Conservation (phyloP, 2,113 vertebrate genomes). For the Dascyllus trimaculatus region DNA sequence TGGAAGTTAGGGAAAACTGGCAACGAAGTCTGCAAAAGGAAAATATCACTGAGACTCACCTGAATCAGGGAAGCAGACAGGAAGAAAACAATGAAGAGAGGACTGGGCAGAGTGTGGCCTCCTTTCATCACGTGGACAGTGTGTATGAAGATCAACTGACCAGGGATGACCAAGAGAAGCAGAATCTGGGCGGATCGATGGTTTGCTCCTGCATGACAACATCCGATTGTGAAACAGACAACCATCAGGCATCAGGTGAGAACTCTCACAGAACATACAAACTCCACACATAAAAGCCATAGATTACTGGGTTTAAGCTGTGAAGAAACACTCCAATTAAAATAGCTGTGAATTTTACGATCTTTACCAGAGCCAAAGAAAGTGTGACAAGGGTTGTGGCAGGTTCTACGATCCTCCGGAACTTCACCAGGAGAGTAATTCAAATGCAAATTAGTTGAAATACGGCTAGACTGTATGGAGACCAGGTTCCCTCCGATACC, state of each 20-base stretch:
- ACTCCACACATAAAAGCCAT: too few relatives aligned
- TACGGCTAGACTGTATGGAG: conserved; percentile 94
- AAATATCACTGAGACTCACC: conserved; percentile 78
- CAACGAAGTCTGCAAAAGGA: conserved; percentile 3
- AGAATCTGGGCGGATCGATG: conserved; percentile 91
- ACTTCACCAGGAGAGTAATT: conserved; percentile 88
- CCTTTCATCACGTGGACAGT: conserved; percentile 89
- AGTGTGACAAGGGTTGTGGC: conserved; percentile 86
- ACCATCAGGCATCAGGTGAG: too few relatives aligned
- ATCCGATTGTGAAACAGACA: too few relatives aligned
- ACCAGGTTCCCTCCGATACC: conserved; percentile 96
- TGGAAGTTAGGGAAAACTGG: not conserved
- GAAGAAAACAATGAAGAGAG: conserved; percentile 87
- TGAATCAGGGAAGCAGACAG: conserved; percentile 90
- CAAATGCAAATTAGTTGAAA: conserved; percentile 94
- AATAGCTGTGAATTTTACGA: too few relatives aligned
- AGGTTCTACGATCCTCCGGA: conserved; percentile 85
- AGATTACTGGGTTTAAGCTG: too few relatives aligned
- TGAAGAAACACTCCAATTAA: too few relatives aligned
- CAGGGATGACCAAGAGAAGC: conserved; percentile 90
- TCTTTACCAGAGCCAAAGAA: conserved; percentile 92
- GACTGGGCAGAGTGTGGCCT: conserved; percentile 80
- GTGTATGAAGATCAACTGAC: conserved; percentile 91
- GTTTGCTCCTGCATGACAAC: conserved; percentile 85
- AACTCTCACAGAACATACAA: too few relatives aligned